These are phyloP conservation scores for Dolichopus griseipennis DNA, from an alignment of 2,888 invertebrate species.

Conservation along the genomic window DNA sequence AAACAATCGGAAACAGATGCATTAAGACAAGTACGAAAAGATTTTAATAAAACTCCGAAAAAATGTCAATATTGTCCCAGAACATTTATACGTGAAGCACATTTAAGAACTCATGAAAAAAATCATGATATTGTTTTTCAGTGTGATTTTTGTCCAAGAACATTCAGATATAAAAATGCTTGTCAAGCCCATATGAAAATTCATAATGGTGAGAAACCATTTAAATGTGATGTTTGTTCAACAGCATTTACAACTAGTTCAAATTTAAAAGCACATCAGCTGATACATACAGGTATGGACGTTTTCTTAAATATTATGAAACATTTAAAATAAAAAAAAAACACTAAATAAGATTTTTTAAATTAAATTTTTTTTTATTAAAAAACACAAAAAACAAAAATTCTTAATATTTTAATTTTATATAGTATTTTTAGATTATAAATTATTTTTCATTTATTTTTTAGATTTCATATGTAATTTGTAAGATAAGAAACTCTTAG, in stretches of 20 bases:
- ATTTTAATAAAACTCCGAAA: not conserved
- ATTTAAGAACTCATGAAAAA: not conserved
- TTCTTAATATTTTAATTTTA: too few species aligned
- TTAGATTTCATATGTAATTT: too few species aligned
- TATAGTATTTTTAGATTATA: too few species aligned
- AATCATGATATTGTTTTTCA: not conserved
- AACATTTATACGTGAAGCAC: not conserved
- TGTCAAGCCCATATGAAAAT: slow-evolving; percentile 22
- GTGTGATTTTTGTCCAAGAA: not conserved
- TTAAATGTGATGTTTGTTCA: slow-evolving; percentile 25
- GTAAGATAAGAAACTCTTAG: too few species aligned
- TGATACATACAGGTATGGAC: slow-evolving; percentile 24
- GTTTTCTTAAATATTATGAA: not conserved
- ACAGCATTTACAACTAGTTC: slow-evolving; percentile 26
- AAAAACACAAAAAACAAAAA: too few species aligned
- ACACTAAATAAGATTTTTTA: too few species aligned
- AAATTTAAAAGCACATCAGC: slow-evolving; percentile 27
- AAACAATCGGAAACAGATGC: not conserved
- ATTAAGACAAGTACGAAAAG: not conserved
- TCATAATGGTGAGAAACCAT: slow-evolving; percentile 28
- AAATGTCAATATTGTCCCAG: not conserved
- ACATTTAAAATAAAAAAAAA: not conserved
- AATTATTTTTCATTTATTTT: too few species aligned
- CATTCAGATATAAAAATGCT: not conserved
- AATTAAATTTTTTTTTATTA: too few species aligned